Percentiles rank a stretch among this genome's conserved stretches.
phyloP scores from a whole-genome alignment of 2,888 invertebrate species.

The Cheilosia scutellata region DNA sequence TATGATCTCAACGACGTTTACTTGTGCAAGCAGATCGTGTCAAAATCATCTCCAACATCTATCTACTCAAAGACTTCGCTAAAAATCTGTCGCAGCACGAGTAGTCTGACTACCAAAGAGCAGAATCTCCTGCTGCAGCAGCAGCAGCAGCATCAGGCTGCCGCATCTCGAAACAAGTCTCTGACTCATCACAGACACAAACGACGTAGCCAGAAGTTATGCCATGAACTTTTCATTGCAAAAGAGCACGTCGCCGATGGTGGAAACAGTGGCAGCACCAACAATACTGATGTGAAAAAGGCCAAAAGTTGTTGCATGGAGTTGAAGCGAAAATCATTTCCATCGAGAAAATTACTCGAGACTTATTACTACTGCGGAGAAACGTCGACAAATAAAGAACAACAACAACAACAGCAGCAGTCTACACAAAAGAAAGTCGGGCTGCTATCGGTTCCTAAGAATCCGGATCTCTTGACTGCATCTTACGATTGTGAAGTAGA shows the following conservation, averaged over 20 bases:
- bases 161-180: conserved; percentile 50
- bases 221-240: conserved; percentile 72
- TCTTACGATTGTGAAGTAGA: conserved; percentile 50
- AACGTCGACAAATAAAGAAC: conserved; percentile 33
- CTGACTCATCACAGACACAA: conserved; percentile 59
- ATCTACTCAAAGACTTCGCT: conserved; percentile 56
- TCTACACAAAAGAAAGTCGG: conserved; percentile 66
- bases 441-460: conserved; percentile 67
- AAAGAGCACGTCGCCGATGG: conserved; percentile 37
- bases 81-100: conserved; percentile 62
- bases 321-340: conserved; percentile 71
- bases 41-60: conserved; percentile 63
- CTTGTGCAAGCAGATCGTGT: conserved; percentile 72
- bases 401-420: conserved; percentile 32
- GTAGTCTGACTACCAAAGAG: conserved; percentile 58
- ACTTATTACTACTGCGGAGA: conserved; percentile 64
- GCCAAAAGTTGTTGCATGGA: conserved; percentile 65
- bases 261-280: conserved; percentile 3
- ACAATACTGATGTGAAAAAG: conserved; percentile 64
- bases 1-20: conserved; percentile 69
- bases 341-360: conserved; percentile 68
- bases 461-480: conserved; percentile 62
- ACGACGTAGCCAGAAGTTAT: conserved; percentile 63
- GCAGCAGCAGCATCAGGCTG: conserved; percentile 8
- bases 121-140: conserved; percentile 57